Conservation (phyloP, 2,113 vertebrate species). For the Crocuta crocuta region DNA sequence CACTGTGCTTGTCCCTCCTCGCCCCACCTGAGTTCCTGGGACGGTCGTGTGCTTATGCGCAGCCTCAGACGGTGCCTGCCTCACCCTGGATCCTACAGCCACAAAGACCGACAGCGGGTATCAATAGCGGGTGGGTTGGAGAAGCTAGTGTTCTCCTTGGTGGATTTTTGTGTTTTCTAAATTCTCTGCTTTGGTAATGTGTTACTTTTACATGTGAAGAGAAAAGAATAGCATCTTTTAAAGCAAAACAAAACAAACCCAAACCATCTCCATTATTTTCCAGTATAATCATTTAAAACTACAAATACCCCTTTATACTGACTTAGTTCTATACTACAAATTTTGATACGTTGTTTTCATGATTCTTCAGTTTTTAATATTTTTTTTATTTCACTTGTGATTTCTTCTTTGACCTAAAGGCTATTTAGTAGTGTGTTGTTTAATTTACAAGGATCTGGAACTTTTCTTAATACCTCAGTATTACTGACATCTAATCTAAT, state of each 20-base stretch:
- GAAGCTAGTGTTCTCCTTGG: no score
- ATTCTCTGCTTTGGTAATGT: neutral
- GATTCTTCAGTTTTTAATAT: neutral
- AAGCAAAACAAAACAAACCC: neutral
- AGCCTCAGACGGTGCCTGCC: accelerated
- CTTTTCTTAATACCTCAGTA: neutral
- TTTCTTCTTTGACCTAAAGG: neutral
- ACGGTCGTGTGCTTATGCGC: neutral
- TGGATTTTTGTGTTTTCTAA: neutral
- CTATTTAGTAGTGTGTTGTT: neutral
- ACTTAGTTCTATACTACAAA: neutral
- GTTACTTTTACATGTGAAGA: constrained; percentile 18
- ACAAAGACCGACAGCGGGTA: accelerated
- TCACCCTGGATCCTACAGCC: accelerated
- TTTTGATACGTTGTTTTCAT: neutral
- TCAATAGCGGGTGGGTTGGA: accelerated
- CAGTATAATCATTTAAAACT: neutral
- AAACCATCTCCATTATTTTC: neutral
- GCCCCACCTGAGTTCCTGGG: neutral
- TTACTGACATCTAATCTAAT: neutral
- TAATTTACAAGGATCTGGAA: neutral
- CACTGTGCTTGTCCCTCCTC: neutral
- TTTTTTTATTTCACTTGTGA: neutral
- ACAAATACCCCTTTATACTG: neutral
- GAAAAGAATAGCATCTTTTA: constrained; percentile 39